phyloP scores from a whole-genome alignment of 2,888 invertebrate genomes.

The Hypolimnas misippus region DNA sequence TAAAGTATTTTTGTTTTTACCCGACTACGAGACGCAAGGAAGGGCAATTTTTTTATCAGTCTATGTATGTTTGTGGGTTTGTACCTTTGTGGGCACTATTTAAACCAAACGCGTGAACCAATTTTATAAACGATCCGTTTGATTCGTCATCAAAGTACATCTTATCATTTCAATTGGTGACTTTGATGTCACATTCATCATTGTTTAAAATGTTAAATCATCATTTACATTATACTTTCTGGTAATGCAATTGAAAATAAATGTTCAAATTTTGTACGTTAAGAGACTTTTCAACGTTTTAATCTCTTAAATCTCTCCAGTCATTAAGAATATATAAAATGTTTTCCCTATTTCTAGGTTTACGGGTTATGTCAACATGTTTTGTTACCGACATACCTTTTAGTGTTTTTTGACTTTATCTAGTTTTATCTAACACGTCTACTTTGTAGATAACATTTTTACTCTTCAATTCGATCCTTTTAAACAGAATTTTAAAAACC shows the following conservation, averaged over 20 bases:
- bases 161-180: no score
- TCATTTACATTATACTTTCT: background rate
- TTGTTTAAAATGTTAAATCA: background rate
- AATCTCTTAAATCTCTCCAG: background rate
- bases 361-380: background rate
- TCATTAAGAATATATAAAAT: background rate
- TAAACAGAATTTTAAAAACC: slow-evolving; percentile 1
- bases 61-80: no score
- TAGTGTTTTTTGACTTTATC: background rate
- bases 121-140: no score
- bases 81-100: no score
- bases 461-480: slow-evolving; percentile 1
- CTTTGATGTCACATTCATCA: background rate
- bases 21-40: no score
- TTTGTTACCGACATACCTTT: slow-evolving; percentile 5
- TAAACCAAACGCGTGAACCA: no score
- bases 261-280: background rate
- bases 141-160: no score
- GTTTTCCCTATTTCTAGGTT: background rate
- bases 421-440: slow-evolving; percentile 15
- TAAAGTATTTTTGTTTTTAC: no score
- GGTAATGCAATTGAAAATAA: background rate
- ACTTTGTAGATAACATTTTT: background rate
- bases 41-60: no score
- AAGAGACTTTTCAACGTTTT: background rate